Evolutionary conservation across 2,113 vertebrate species (phyloP).

Genomic region (Mesitornis unicolor): DNA sequence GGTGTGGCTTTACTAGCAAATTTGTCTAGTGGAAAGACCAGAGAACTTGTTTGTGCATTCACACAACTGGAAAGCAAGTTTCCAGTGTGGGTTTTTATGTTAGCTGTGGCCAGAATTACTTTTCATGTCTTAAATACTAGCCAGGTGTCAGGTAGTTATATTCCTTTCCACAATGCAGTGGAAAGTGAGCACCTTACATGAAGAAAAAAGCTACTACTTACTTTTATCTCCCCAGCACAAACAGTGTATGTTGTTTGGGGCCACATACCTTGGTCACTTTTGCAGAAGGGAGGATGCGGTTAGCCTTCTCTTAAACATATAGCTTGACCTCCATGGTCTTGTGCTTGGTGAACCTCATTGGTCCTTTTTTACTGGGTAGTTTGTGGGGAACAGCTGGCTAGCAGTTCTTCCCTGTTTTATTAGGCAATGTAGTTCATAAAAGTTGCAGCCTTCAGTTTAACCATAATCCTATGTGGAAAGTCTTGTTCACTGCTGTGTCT

Average conservation of each 20-base stretch:
- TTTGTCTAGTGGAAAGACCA: not conserved
- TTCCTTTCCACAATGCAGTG: not conserved
- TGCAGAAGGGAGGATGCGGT: not conserved
- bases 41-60: slow-evolving; percentile 15
- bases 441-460: slow-evolving; percentile 20
- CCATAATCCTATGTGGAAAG: slow-evolving; percentile 47
- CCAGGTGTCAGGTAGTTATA: not conserved
- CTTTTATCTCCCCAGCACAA: not conserved
- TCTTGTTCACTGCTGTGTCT: not conserved
- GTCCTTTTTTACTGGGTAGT: slow-evolving; percentile 24
- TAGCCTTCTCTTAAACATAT: slow-evolving; percentile 39
- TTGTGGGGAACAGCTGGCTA: slow-evolving; percentile 33
- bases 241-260: not conserved
- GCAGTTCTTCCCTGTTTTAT: slow-evolving; percentile 41
- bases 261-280: not conserved
- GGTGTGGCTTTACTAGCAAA: not conserved
- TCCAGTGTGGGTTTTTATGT: not conserved
- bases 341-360: slow-evolving; percentile 43
- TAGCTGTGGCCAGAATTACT: slow-evolving; percentile 2
- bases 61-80: not conserved
- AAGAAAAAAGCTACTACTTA: not conserved
- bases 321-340: slow-evolving; percentile 7
- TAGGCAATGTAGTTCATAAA: slow-evolving; percentile 48
- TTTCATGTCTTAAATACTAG: not conserved
- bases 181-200: not conserved